phyloP scores from a whole-genome alignment of 2,113 vertebrate species.

The Triplophysa siluroides region DNA sequence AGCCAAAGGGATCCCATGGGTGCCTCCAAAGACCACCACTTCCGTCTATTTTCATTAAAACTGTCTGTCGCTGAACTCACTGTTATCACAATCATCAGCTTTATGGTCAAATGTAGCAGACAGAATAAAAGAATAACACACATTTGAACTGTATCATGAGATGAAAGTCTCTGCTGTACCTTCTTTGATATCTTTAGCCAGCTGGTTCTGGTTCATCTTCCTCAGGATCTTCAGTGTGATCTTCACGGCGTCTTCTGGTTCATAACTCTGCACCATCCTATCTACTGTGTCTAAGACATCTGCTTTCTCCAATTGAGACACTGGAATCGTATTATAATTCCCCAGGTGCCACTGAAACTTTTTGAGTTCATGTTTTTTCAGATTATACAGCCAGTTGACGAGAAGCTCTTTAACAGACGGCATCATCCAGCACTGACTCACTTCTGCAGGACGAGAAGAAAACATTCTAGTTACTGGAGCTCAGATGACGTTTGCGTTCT shows the following conservation, averaged over 20 bases:
- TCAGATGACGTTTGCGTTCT: no score
- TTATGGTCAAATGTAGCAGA: no score
- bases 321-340: neutral
- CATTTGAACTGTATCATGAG: no score
- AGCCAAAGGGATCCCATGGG: no score
- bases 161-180: no score
- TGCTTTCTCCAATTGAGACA: neutral
- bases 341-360: conserved; percentile 26
- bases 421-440: neutral
- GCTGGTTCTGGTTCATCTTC: conserved; percentile 3
- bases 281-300: conserved; percentile 9
- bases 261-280: neutral
- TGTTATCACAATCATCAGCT: no score
- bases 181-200: neutral
- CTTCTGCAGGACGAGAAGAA: neutral
- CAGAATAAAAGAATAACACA: no score
- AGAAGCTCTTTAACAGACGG: neutral
- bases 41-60: no score
- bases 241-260: neutral
- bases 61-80: no score
- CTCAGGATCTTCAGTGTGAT: neutral
- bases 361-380: neutral
- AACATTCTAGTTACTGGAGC: no score
- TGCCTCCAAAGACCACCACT: no score
- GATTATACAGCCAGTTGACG: neutral